phyloP scores from a whole-genome alignment of 92 coral and sea anemone species.

The Paramuricea clavata region DNA sequence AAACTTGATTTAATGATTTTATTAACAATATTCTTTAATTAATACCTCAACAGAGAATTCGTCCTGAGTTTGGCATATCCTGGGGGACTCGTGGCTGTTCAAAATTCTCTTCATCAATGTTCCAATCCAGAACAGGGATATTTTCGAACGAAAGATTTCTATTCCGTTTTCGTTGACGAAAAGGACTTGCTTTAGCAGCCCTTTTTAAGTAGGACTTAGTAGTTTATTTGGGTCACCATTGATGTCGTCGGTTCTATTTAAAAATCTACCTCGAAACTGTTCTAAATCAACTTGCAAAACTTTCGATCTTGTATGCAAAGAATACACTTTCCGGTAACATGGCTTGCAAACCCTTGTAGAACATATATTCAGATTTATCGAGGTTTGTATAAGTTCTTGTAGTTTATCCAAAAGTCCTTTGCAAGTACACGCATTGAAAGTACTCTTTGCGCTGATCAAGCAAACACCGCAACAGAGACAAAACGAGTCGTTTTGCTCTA shows the following conservation, averaged over 20 bases:
- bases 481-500: no score
- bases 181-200: slow-evolving; percentile 13
- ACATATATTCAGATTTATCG: not conserved
- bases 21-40: not conserved
- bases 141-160: not conserved
- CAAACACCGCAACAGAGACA: no score
- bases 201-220: slow-evolving; percentile 17
- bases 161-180: slow-evolving; percentile 11
- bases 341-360: not conserved
- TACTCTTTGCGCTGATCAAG: no score
- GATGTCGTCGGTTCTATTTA: not conserved
- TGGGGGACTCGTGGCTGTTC: not conserved
- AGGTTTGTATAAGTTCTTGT: not conserved
- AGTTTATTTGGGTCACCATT: not conserved
- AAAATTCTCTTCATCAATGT: not conserved
- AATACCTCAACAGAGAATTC: slow-evolving; percentile 6
- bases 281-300: not conserved
- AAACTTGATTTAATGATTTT: no score
- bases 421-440: not conserved
- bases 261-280: not conserved
- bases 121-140: slow-evolving; percentile 13
- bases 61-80: not conserved
- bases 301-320: not conserved
- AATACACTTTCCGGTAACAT: not conserved
- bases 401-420: not conserved